A percentile compares a stretch with the other conserved stretches of the same genome.
Conservation (phyloP, 2,797 vertebrate genomes). For the Diplodus puntazzo region DNA sequence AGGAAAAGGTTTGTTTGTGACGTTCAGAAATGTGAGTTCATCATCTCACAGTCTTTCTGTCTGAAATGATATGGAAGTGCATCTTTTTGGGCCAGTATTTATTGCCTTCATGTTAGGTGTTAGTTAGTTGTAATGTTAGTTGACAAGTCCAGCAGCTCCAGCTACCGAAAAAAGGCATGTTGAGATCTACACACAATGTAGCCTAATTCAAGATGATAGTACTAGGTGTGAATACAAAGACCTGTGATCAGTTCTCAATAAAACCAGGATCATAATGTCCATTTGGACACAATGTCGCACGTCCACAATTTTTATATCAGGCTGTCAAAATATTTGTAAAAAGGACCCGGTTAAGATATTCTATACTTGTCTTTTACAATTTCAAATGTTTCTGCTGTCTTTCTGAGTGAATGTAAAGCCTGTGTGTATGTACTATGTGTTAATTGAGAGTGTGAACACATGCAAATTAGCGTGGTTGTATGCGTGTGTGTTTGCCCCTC, state of each 20-base stretch:
- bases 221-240: background rate
- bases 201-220: background rate
- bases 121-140: background rate
- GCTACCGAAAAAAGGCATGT: background rate
- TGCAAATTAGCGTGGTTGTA: constrained; percentile 11
- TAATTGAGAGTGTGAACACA: background rate
- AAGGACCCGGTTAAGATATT: background rate
- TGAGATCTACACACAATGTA: background rate
- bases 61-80: background rate
- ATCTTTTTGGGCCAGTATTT: background rate
- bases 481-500: constrained; percentile 30
- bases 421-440: background rate
- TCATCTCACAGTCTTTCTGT: background rate
- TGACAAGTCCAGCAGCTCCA: background rate
- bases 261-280: background rate
- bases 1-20: background rate
- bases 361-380: background rate
- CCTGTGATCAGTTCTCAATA: background rate
- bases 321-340: background rate
- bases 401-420: constrained; percentile 16
- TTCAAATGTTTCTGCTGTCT: constrained; percentile 3
- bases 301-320: background rate
- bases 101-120: background rate
- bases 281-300: background rate
- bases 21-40: background rate